A percentile compares a stretch with the other conserved stretches of the same genome.
Conservation (phyloP, 2,797 vertebrate species). For the Phaenicophaeus curvirostris region DNA sequence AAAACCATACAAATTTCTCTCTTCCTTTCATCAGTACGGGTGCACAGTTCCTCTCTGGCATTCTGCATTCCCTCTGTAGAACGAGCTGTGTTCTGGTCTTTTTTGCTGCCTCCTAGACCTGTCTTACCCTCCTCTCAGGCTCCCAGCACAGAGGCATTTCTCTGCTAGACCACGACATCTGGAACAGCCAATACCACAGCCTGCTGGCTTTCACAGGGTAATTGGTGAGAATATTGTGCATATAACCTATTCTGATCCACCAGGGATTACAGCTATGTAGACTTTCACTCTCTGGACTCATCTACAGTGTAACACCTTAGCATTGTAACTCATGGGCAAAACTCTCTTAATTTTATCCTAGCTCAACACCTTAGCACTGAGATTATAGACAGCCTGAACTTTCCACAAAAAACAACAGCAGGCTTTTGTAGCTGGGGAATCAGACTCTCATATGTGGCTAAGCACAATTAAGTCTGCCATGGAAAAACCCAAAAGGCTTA, state of each 20-base stretch:
- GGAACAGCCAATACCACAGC: neutral
- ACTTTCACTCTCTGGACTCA: neutral
- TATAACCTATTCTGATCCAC: neutral
- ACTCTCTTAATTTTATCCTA: neutral
- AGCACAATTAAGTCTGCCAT: conserved; percentile 47
- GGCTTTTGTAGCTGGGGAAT: conserved; percentile 9
- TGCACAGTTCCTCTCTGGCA: neutral
- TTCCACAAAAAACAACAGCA: neutral
- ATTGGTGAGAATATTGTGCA: neutral
- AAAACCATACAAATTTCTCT: neutral
- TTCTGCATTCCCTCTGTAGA: neutral
- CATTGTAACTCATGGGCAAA: neutral
- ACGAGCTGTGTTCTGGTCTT: neutral
- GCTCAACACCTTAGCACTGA: neutral
- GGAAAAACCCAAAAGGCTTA: conserved; percentile 54
- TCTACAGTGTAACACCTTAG: neutral
- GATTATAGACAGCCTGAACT: neutral
- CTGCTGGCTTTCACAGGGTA: neutral
- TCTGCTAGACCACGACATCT: neutral
- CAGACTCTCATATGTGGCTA: conserved; percentile 3
- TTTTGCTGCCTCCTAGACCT: neutral
- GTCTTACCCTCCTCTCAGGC: neutral
- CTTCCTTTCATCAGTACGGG: neutral
- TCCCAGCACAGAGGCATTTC: neutral
- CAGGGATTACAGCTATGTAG: neutral